Evolutionary conservation across 2,113 vertebrate genomes (phyloP), one percentile per base, ranked within the genome.

Genomic region (Physeter macrocephalus): DNA sequence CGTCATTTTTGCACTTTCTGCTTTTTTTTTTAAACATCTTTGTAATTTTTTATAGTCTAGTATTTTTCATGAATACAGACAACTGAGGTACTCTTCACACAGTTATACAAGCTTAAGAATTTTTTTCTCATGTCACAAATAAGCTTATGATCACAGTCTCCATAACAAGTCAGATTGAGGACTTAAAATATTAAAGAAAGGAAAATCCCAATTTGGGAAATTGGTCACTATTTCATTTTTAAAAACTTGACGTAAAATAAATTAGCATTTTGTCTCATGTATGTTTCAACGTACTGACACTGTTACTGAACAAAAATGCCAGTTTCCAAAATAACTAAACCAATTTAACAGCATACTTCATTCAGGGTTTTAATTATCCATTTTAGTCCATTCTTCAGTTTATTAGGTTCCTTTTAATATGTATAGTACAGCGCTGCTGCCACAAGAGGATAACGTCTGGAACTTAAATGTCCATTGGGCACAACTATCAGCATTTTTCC

Each of bases 391-490:
- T 85, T 82, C 36, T 80, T 93, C 69, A 46, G 64, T 95, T 96
- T 97, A 75, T 77, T 77, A 62, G 62, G 25, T 34, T 92, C 93
- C 49, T 88, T 85, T 98, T 98, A 97, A 46, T 93, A n/a, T 93
- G 54, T 82, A 93, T 54, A 43, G 93, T 2, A 64, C 87, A 90
- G 43, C 20, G 43, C 29, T 57, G 69, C 94, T 94, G 93, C n/a
- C 71, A 78, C 64, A 95, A 85, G 95, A 98, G 96, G 29, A 96
- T 91, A 97, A 96, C 2, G 31, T n/a, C 6, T 96, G 72, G 77
- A 95, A 96, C 91, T 36, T 87, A 96, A 96, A 96, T 39, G 96
- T 90, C 98, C 96, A 93, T 27, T 96, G 94, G 96, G 95, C 78
- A 97, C 90, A 97, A 94, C 90, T 94, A 36, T 91, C 21, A 29